phyloP scores from a whole-genome alignment of 2,113 vertebrate species.

The Diphyllodes magnificus region DNA sequence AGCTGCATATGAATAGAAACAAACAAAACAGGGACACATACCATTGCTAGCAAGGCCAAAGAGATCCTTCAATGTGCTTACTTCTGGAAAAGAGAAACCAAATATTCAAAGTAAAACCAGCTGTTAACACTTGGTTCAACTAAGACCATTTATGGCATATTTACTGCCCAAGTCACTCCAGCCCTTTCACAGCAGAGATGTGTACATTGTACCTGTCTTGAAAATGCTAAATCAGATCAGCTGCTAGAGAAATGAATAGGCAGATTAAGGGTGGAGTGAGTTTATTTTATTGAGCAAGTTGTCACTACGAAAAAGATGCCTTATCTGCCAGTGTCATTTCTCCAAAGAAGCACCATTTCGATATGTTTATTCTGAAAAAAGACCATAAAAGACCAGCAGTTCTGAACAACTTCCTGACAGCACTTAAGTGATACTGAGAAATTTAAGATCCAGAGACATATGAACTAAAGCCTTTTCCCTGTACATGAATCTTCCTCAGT shows the following conservation, averaged over 20 bases:
- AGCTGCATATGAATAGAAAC: background rate
- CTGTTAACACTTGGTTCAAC: background rate
- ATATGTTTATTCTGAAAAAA: background rate
- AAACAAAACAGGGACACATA: constrained; percentile 58
- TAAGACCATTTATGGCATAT: background rate
- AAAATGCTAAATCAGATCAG: background rate
- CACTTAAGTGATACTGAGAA: fast-evolving
- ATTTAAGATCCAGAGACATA: background rate
- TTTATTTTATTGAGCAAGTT: background rate
- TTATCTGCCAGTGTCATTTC: background rate
- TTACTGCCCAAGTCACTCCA: background rate
- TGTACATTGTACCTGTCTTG: background rate
- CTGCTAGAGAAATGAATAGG: background rate
- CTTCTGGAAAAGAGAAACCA: constrained; percentile 80
- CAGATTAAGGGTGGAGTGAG: background rate
- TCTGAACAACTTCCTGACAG: background rate
- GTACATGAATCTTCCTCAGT: background rate
- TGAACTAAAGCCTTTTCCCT: background rate
- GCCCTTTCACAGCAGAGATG: background rate
- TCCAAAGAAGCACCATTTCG: background rate
- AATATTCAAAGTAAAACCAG: background rate
- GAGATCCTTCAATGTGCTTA: constrained; percentile 95
- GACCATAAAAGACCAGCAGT: background rate
- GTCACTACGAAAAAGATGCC: background rate
- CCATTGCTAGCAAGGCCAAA: constrained; percentile 91